Evolutionary conservation across 2,888 invertebrate species (phyloP).

Genomic region (Apodemia duryi): DNA sequence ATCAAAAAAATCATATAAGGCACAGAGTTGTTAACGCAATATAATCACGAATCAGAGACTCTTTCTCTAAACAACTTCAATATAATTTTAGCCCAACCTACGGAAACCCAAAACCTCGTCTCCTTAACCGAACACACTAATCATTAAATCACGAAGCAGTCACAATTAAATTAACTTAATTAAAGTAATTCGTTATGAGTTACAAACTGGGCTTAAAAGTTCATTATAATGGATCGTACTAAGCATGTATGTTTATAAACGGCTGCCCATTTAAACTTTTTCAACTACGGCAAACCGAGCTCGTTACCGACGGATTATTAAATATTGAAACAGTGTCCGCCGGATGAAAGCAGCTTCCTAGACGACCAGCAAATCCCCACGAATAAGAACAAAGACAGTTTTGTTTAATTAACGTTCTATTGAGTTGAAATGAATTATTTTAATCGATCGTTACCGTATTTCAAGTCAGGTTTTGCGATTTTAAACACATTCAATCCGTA

Average conservation of each 20-base stretch:
- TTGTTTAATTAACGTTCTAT: constrained; percentile 51
- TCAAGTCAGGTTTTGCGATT: neutral
- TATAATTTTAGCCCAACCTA: no score
- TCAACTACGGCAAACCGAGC: constrained; percentile 51
- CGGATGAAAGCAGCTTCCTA: constrained; percentile 67
- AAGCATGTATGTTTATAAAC: constrained; percentile 32
- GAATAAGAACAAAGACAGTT: constrained; percentile 54
- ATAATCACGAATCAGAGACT: no score
- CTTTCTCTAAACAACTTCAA: no score
- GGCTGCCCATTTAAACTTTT: constrained; percentile 75
- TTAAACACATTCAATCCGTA: neutral
- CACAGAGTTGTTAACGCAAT: no score
- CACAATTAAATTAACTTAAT: neutral
- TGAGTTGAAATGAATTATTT: constrained; percentile 50
- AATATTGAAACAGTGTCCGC: constrained; percentile 72
- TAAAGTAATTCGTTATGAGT: neutral
- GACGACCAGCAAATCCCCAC: constrained; percentile 47
- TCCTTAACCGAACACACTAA: no score
- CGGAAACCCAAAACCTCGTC: no score
- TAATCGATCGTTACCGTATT: constrained; percentile 35
- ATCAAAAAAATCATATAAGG: no score
- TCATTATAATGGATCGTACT: constrained; percentile 9
- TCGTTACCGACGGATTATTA: constrained; percentile 76
- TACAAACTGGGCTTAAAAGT: neutral
- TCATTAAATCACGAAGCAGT: no score